Conservation (phyloP, 2,113 vertebrate species). For the Ivindomyrus marchei region DNA sequence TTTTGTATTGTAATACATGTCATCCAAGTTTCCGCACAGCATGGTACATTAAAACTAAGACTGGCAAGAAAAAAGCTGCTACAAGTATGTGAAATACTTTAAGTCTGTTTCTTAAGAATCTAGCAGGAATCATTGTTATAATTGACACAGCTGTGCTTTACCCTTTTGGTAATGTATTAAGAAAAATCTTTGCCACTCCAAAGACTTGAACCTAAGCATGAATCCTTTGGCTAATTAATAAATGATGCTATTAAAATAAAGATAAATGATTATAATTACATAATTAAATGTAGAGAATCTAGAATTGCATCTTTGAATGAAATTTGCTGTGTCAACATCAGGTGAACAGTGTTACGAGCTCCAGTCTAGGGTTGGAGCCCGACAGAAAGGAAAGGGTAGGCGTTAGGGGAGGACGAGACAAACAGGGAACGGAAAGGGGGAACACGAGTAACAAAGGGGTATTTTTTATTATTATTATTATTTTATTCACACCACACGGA, state of each 20-base stretch:
- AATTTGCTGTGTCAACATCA: not conserved
- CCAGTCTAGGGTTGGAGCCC: too few relatives aligned
- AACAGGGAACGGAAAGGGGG: too few relatives aligned
- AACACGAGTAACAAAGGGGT: too few relatives aligned
- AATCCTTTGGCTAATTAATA: conserved; percentile 10
- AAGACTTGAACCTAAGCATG: conserved; percentile 5
- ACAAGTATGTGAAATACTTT: not conserved
- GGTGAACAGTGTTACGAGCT: not conserved
- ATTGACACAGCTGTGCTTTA: conserved; percentile 21
- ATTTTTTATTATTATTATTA: too few relatives aligned
- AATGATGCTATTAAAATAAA: not conserved
- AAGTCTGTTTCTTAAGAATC: not conserved
- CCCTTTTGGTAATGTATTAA: conserved; percentile 8
- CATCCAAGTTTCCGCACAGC: not conserved
- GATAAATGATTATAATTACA: conserved; percentile 2
- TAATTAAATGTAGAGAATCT: not conserved
- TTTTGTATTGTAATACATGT: not conserved
- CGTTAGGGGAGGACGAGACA: too few relatives aligned
- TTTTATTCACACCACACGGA: too few relatives aligned
- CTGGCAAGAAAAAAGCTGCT: not conserved
- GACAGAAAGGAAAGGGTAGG: too few relatives aligned
- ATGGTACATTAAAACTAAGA: not conserved
- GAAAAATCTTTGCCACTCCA: not conserved
- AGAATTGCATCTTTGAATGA: not conserved
- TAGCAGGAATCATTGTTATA: conserved; percentile 6